Conservation (phyloP, 2,888 invertebrate genomes). For the Rhagophthalmus giganteus region DNA sequence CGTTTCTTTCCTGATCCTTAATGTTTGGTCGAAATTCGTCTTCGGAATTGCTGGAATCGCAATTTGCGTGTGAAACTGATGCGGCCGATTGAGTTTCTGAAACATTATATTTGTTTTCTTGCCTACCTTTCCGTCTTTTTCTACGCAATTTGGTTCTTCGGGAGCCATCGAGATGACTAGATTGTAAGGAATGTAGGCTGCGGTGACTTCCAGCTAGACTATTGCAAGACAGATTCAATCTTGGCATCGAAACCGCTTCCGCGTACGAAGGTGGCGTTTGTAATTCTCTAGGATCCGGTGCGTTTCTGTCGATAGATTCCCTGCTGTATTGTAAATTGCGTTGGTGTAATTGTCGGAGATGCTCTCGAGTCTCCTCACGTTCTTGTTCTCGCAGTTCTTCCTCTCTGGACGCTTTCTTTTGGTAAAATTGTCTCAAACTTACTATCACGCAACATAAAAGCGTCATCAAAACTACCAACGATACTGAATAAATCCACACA, state of each 20-base stretch:
- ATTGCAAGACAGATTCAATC: conserved; percentile 64
- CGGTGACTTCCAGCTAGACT: conserved; percentile 50
- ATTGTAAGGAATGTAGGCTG: conserved; percentile 38
- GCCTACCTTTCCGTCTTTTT: conserved; percentile 22
- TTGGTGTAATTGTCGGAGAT: conserved; percentile 56
- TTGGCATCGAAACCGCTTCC: conserved; percentile 76
- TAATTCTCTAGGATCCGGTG: conserved; percentile 70
- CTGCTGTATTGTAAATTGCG: conserved; percentile 53
- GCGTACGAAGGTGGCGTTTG: conserved; percentile 75
- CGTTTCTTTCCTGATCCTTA: neutral
- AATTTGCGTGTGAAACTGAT: conserved; percentile 20
- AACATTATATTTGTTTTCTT: conserved; percentile 16
- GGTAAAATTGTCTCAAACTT: conserved; percentile 61
- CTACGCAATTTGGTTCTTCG: conserved; percentile 29
- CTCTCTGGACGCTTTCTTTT: conserved; percentile 58
- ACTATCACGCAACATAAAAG: conserved; percentile 60
- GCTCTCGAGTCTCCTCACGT: conserved; percentile 62
- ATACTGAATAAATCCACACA: conserved; percentile 64
- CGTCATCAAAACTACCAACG: conserved; percentile 60
- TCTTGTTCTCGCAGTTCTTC: conserved; percentile 56
- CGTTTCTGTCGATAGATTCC: conserved; percentile 57
- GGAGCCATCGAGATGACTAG: conserved; percentile 9
- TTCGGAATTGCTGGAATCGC: conserved; percentile 16
- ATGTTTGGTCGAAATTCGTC: conserved; percentile 10
- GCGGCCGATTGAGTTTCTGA: conserved; percentile 25